Evolutionary conservation across 2,888 invertebrate genomes (phyloP), one percentile per base, ranked within the genome.

Genomic region (Ametastegia equiseti): DNA sequence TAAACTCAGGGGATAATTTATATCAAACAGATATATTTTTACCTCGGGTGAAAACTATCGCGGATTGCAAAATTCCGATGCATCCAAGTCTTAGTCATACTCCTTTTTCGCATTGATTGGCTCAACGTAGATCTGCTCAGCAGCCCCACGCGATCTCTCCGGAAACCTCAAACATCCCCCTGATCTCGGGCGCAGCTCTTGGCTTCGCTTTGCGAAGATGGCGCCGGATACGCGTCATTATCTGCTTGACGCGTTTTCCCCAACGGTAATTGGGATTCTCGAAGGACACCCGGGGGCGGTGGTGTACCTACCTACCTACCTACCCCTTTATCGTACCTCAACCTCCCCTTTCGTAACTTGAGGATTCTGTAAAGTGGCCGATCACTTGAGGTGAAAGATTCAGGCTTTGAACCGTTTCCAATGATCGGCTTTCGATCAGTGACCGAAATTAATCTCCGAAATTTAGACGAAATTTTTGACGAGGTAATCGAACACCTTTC

Each of bases 351-450:
- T 54, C 54, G 23, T 54, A 54, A 54, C 54, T 54, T 11, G 11
- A 54, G n/a, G 54, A 54, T 54, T 54, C 23, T 23, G 54, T 23
- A 54, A 54, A 54, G 54, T 54, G 39, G 39, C 23, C 45, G 36
- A 69, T 69, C 69, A 69, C 69, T 39, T 69, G 69, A 27, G 23
- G 69, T 27, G 36, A 69, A 69, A 69, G 36, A 69, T 69, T 69
- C 69, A 19, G 23, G 54, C 54, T 54, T 23, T 23, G 23, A 54
- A 54, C 54, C 54, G 11, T 54, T 54, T 54, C 23, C 23, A 54
- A 54, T 54, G 54, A 54, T 54, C 54, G 54, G 54, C 54, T 54
- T 23, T 54, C 54, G 54, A 54, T 54, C 54, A 54, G 23, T 11
- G 54, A 54, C 54, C 9, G 23, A 54, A 54, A 23, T 54, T 54